These are phyloP conservation scores for Aurelia aurita complex sp. Pacific DNA, from an alignment of 30 jellyfish, hydroid and myxozoan species.

Conservation along the genomic window DNA sequence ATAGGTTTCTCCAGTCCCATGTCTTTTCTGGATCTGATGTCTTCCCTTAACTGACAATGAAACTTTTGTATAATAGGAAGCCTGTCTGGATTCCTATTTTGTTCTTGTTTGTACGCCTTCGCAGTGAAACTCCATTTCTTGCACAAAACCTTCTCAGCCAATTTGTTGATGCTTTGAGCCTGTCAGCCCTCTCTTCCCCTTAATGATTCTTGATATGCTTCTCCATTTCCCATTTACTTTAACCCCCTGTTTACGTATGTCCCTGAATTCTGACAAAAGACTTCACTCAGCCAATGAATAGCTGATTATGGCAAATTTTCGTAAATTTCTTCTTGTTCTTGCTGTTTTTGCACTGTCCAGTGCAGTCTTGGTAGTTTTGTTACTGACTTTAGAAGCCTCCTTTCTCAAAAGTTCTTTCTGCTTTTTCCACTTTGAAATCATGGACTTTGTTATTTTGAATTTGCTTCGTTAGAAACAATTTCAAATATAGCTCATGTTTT, in stretches of 20 bases:
- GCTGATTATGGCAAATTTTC: constrained; percentile 20
- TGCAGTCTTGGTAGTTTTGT: constrained; percentile 25
- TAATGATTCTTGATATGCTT: constrained; percentile 16
- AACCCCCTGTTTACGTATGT: constrained; percentile 10
- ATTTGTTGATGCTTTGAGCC: constrained; percentile 39
- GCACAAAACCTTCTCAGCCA: constrained; percentile 28
- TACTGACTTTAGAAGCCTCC: constrained; percentile 38
- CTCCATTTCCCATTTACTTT: constrained; percentile 27
- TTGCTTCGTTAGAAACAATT: neutral
- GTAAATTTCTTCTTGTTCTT: constrained; percentile 24
- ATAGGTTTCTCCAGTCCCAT: neutral
- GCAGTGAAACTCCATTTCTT: constrained; percentile 41
- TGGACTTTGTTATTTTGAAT: constrained; percentile 21
- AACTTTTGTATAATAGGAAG: constrained; percentile 34
- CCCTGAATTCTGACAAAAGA: constrained; percentile 26
- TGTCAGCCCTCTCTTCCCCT: constrained; percentile 47
- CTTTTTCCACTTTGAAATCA: constrained; percentile 51
- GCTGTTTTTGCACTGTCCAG: constrained; percentile 32
- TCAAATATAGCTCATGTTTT: no score
- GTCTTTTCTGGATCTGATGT: constrained; percentile 30
- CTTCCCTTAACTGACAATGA: constrained; percentile 46
- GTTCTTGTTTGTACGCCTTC: constrained; percentile 48
- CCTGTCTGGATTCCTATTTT: constrained; percentile 54
- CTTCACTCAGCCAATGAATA: constrained; percentile 34
- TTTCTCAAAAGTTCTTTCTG: constrained; percentile 40